phyloP scores from a whole-genome alignment of 2,113 vertebrate genomes.

The Nestor notabilis region DNA sequence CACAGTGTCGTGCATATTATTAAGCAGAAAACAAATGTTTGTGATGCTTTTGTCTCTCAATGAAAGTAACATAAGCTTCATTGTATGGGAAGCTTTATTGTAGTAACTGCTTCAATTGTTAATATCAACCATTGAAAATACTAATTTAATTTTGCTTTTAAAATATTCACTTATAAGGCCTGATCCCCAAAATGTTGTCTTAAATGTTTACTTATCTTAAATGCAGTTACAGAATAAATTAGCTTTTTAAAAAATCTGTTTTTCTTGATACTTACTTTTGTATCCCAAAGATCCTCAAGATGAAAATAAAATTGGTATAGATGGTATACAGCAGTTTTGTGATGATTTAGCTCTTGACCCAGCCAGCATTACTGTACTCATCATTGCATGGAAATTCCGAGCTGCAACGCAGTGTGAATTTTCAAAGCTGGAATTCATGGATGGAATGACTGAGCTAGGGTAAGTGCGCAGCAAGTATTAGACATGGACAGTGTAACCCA shows the following conservation, averaged over 20 bases:
- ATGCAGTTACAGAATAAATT: neutral
- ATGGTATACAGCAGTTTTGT: conserved; percentile 88
- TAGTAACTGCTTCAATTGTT: neutral
- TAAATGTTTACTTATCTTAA: neutral
- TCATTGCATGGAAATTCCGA: conserved; percentile 87
- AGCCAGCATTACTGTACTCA: conserved; percentile 85
- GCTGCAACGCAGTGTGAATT: conserved; percentile 88
- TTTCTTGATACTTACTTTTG: conserved; percentile 5
- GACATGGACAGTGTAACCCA: neutral
- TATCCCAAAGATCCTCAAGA: conserved; percentile 85
- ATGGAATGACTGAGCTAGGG: conserved; percentile 86
- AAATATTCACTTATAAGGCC: neutral
- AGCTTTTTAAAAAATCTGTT: neutral
- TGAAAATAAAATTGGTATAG: conserved; percentile 89
- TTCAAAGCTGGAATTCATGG: conserved; percentile 86
- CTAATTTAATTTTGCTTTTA: neutral
- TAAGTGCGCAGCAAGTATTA: conserved; percentile 51
- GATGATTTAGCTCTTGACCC: conserved; percentile 86
- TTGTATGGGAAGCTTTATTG: neutral
- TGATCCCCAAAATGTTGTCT: neutral
- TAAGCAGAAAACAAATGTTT: conserved; percentile 32
- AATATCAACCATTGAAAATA: neutral
- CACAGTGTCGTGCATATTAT: neutral
- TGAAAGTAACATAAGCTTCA: neutral
- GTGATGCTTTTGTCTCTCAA: neutral